Evolutionary conservation across 2,888 invertebrate species (phyloP), one percentile per base, ranked within the genome.

Genomic region (Drosophila antonietae): DNA sequence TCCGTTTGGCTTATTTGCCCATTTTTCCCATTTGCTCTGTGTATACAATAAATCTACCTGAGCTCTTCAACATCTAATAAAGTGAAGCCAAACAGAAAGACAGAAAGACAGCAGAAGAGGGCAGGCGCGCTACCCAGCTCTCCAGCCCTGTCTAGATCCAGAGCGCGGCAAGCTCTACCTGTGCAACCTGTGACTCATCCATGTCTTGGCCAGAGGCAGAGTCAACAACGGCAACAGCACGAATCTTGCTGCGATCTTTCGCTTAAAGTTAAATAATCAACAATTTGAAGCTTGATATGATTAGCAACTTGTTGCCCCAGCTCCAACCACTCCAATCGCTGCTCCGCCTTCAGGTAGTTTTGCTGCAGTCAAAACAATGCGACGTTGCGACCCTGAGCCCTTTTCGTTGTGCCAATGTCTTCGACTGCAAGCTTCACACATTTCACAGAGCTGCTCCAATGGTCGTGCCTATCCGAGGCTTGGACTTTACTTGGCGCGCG

Each of bases 11-110:
- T 39, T 39, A 39, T 39, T 39, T 39, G 86, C 76, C 82, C 83
- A 85, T 77, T 84, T 81, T 81, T 81, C 77, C 78, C 79, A 85
- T 82, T 67, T 65, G 73, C 70, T 79, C 75, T 83, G 81, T 83
- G 81, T 84, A 73, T 81, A 80, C 88, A 83, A 83, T 78, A 83
- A 88, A 86, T 86, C 88, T 88, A 88, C 85, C 85, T 85, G 83
- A 63, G 47, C 52, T 33, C 64, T 28, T 28, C 65, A 74, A 68
- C 68, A 73, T 84, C 87, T 87, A 84, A 84, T 70, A 84, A 68
- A 73, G 72, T 58, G 73, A 77, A 73, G 72, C 69, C 61, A 73
- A 70, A 67, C 73, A 67, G 18, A 14, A 59, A 69, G 73, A 64
- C 37, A n/a, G 8, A n/a, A 3, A 52, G 28, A 53, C 59, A 58